Base-by-base conservation (phyloP, 2,888 invertebrate genomes). In the Venustoraphidia nigricollis region DNA sequence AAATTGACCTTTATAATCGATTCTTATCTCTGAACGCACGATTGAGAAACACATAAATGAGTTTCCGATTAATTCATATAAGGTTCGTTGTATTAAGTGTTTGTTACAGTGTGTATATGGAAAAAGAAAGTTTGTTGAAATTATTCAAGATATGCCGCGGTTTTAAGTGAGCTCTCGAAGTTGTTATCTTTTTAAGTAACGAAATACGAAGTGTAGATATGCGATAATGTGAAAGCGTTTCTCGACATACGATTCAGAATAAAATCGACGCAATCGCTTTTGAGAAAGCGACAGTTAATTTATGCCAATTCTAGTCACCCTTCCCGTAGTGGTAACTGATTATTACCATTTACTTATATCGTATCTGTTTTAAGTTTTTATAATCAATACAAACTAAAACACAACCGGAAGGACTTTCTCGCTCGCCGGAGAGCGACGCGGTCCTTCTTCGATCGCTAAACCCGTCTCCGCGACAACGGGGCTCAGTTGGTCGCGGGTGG, bases 401-500 rank as follows among this genome's bases (percentile, higher is more conserved):
- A 27, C 27, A 27, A 27, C 27, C 27, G 27, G 27, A 27, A 27
- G 27, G 27, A 27, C 27, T 27, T 27, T 27, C 27, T 62, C 55
- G 54, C 59, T 62, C 54, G 54, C 62, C 66, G 64, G 62, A 63
- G 56, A 62, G 58, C 54, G 60, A 63, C 53, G 47, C 51, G 54
- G 54, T 64, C 69, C 63, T 65, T 61, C 63, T 57, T 57, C 57
- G 51, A n/a, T 61, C 62, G 60, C 60, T 60, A 73, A 73, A 65
- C 69, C 66, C 67, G 65, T 68, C 55, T 52, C 60, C 62, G 68
- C 65, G 65, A 27, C 27, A 6, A 65, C 62, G 69, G 73, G 75
- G 75, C 75, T 75, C 73, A 73, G 69, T 70, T 68, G 64, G 61
- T 69, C 65, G 65, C 64, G 66, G 63, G 63, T 56, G 63, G 57